Base-by-base conservation (phyloP, 1,140 invertebrate genomes). In the Solenopsis invicta region DNA sequence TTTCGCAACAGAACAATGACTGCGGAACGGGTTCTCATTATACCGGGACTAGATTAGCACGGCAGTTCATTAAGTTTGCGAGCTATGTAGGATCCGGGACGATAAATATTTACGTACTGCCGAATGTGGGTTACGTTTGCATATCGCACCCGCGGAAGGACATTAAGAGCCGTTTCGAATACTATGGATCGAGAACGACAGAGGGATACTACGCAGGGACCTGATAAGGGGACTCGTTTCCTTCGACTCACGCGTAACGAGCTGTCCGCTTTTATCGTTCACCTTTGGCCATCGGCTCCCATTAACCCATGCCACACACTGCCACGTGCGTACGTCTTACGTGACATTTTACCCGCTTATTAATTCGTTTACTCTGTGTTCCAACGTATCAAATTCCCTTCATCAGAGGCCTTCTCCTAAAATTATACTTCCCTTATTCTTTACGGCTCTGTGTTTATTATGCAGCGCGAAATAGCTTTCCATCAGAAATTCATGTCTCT, bases 51-150 rank as follows among this genome's bases (percentile, higher is more conserved):
- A 84, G 69, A 84, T 76, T 89, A 80, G 50, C 61, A 56, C 24
- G 62, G 67, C 37, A 71, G 67, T 84, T 69, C 62, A 74, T 87
- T 87, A 85, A 54, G 34, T 77, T 85, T 82, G 80, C 86, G 74
- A 81, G 59, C 56, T 24, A 50, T 74, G 80, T 84, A 50, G 56
- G 82, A 54, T 64, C 54, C 75, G 80, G 77, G 29, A 66, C 66
- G 87, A 90, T 91, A 91, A 91, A 91, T 91, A 91, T 91, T 91
- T 88, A 91, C 82, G 61, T 85, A 66, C 74, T 75, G 48, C 64
- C 76, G 76, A 90, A 91, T 88, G 87, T 90, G 77, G 86, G 89
- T 88, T 78, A 77, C 71, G 71, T 88, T 90, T 90, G 87, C 89
- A 91, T 91, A 91, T 91, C 89, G 82, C 77, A 34, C 50, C 75